Evolutionary conservation across 2,888 invertebrate species (phyloP).

Genomic region (Drosophila nr. perissopoda): DNA sequence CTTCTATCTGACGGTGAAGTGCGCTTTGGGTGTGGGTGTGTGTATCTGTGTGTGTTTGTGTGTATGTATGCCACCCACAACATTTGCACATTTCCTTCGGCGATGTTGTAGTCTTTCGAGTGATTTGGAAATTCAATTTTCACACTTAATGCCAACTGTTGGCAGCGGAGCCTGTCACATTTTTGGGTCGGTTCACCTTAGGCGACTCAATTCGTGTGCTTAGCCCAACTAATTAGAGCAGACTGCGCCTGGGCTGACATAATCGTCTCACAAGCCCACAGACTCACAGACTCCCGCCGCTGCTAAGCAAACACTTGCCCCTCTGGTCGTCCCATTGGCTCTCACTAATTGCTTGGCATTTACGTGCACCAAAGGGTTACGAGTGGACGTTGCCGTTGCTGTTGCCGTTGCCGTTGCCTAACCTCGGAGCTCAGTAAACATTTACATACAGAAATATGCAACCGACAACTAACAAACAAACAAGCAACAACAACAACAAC

Average conservation of each 20-base stretch:
- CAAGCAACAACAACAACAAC: conserved; percentile 11
- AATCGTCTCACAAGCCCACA: conserved; percentile 26
- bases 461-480: conserved; percentile 62
- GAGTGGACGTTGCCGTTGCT: conserved; percentile 47
- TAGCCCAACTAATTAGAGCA: conserved; percentile 73
- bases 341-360: conserved; percentile 75
- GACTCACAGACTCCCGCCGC: background rate
- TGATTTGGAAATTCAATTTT: conserved; percentile 79
- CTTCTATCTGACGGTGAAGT: conserved; percentile 38
- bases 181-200: conserved; percentile 31
- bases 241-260: conserved; percentile 50
- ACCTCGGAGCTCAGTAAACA: conserved; percentile 63
- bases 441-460: conserved; percentile 76
- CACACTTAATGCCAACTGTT: conserved; percentile 76
- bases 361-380: conserved; percentile 62
- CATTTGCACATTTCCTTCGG: conserved; percentile 74
- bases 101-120: conserved; percentile 55
- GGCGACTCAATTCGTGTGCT: conserved; percentile 70
- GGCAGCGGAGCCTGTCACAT: conserved; percentile 12
- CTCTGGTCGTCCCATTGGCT: conserved; percentile 10
- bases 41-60: background rate
- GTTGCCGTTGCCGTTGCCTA: background rate
- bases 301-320: background rate
- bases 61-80: conserved; percentile 56
- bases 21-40: background rate